Evolutionary conservation across 2,888 invertebrate species (phyloP), one percentile per base, ranked within the genome.

Genomic region (Proisotoma minuta): DNA sequence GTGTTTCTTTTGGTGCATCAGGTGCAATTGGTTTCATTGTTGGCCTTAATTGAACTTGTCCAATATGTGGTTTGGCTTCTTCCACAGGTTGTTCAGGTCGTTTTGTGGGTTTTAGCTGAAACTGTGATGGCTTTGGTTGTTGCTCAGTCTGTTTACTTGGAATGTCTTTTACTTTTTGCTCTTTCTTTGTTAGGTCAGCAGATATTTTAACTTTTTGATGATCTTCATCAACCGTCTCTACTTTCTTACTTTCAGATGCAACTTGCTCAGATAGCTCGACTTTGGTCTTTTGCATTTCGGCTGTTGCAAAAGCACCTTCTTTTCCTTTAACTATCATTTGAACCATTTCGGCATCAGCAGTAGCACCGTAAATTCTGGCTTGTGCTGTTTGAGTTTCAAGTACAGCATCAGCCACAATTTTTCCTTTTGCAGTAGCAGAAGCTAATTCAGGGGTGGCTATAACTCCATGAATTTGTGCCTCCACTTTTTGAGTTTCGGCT

Each of bases 1-100:
- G 2, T 24, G 27, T 5, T 12, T 58, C 4, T 27, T 69, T 68
- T 59, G 73, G 69, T n/a, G n/a, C n/a, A n/a, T 49, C 61, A 65
- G 61, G 60, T 29, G 66, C 63, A 18, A 57, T 47, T 2, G 43
- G 28, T 47, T 48, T 48, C 22, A 26, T 12, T 3, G 26, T 2
- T 23, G 40, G 29, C n/a, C 24, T 20, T 12, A 26, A n/a, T 34
- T 34, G 34, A 10, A 34, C 34, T 34, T 34, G 34, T 10, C 8
- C 8, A 34, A 34, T 34, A 15, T 34, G 34, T 34, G 34, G 34
- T 34, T 34, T 34, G 8, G 8, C 34, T 10, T 34, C 34, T 10
- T 8, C 8, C 8, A 34, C 34, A 34, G 34, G 15, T 15, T 34
- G 8, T 8, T 34, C 34, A 10, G 1, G 5, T 18, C 27, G 39